Evolutionary conservation across 1,140 invertebrate species (phyloP), one percentile per base, ranked within the genome.

Genomic region (Arion vulgaris): DNA sequence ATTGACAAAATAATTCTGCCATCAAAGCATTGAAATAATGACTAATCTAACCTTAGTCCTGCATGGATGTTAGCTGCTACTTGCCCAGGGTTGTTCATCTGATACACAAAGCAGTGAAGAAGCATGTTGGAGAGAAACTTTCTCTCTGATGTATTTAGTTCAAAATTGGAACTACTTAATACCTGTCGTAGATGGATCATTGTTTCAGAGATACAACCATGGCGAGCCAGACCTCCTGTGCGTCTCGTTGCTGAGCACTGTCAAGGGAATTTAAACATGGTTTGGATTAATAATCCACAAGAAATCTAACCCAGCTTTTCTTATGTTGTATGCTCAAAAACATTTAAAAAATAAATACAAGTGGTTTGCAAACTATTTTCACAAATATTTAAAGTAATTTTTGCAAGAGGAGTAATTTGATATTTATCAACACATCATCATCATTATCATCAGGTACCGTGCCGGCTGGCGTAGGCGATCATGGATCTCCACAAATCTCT

Each of bases 181-280:
- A 95, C 83, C 92, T 93, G 88, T 74, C 93, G 93, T 1, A 95
- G 92, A 86, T 94, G 95, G 77, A 93, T 94, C 80, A 96, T 93
- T 57, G 96, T 91, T 85, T 96, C 95, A 57, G 93, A 93, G 17
- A 95, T 94, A 87, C 95, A 94, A 4, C 95, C 95, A 85, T 94
- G 93, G 71, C 94, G 94, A 79, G 96, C 95, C 87, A 96, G 94
- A 91, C 95, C 95, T 32, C 96, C 93, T 26, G 96, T 94, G 82
- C 95, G 94, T 85, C 95, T 95, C 69, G 95, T 92, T 77, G 95
- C 93, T 84, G 94, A 93, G 91, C 94, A 94, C 94, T 95, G 88
- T 49, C 82, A 85, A 69, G 0, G 5, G 26, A 4, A 78, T 13
- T 68, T 39, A 36, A 71, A n/a, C 13, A 23, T 36, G 32, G 17